These are phyloP conservation scores for Pilophorus perplexus DNA, from an alignment of 2,888 invertebrate genomes.

Conservation along the genomic window DNA sequence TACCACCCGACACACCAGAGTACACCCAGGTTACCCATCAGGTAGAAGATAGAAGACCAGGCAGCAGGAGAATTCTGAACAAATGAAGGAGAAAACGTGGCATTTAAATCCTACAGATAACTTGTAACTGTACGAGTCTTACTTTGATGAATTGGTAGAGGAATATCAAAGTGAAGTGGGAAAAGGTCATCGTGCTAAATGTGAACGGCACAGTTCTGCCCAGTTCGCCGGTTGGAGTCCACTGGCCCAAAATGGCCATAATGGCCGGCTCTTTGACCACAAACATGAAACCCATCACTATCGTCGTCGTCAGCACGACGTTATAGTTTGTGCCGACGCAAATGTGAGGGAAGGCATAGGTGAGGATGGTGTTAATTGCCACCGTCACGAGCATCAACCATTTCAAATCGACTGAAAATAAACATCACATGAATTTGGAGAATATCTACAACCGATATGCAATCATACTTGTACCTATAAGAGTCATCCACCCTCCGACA, in stretches of 20 bases:
- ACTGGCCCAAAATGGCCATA: neutral
- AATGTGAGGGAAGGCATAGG: neutral
- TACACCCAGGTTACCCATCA: conserved; percentile 12
- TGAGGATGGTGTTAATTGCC: neutral
- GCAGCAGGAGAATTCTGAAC: neutral
- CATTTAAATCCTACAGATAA: too few relatives aligned
- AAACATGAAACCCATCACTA: conserved; percentile 8
- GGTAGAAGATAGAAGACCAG: conserved; percentile 11
- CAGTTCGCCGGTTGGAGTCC: conserved; percentile 22
- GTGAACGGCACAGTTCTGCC: conserved; percentile 6
- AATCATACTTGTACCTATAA: too few relatives aligned
- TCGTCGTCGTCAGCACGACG: neutral
- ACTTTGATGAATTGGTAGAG: conserved; percentile 13
- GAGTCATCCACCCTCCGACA: conserved; percentile 15
- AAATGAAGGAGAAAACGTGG: too few relatives aligned
- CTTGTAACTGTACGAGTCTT: too few relatives aligned
- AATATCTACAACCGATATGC: too few relatives aligned
- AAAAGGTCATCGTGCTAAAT: neutral
- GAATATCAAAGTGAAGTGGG: neutral
- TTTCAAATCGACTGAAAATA: conserved; percentile 30
- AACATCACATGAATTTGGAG: too few relatives aligned
- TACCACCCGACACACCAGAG: conserved; percentile 36
- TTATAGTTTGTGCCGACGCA: neutral
- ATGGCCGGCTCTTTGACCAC: conserved; percentile 9
- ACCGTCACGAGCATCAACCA: conserved; percentile 1